Evolutionary conservation across 2,888 invertebrate species (phyloP).

Genomic region (Aphodius granarius): DNA sequence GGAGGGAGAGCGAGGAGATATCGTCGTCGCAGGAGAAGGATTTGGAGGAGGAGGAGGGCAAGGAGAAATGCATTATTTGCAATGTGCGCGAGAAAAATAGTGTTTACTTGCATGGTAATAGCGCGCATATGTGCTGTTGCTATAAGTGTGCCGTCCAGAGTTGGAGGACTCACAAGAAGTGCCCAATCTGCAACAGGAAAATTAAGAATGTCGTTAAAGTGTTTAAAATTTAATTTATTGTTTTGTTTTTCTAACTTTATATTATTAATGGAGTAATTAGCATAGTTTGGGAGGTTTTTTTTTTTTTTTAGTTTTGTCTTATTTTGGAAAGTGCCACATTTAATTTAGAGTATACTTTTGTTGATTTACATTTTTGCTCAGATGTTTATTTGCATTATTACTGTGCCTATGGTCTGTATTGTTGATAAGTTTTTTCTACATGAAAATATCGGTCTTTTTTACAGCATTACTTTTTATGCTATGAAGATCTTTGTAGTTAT

Average conservation of each 20-base stretch:
- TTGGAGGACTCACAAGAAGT: slow-evolving; percentile 64
- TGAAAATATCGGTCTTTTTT: neutral
- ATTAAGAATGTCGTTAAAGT: slow-evolving; percentile 68
- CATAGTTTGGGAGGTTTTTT: neutral
- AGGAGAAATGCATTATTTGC: slow-evolving; percentile 64
- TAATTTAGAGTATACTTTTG: no score
- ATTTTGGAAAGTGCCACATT: neutral
- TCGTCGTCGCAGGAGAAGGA: slow-evolving; percentile 18
- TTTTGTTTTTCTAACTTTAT: neutral
- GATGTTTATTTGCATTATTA: neutral
- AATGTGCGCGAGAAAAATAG: slow-evolving; percentile 65
- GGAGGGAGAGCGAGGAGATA: slow-evolving; percentile 16
- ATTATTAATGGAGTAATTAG: no score
- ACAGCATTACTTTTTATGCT: neutral
- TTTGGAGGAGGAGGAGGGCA: slow-evolving; percentile 38
- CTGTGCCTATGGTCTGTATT: neutral
- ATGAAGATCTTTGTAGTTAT: neutral
- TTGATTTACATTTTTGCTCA: no score
- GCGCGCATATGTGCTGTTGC: slow-evolving; percentile 71
- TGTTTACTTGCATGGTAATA: slow-evolving; percentile 67
- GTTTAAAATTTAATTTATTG: slow-evolving; percentile 51
- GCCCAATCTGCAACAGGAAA: slow-evolving; percentile 71
- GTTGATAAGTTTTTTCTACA: neutral
- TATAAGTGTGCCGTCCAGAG: slow-evolving; percentile 70
- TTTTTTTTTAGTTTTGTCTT: neutral